Evolutionary conservation across 2,797 vertebrate genomes (phyloP).

Genomic region (Mus caroli): DNA sequence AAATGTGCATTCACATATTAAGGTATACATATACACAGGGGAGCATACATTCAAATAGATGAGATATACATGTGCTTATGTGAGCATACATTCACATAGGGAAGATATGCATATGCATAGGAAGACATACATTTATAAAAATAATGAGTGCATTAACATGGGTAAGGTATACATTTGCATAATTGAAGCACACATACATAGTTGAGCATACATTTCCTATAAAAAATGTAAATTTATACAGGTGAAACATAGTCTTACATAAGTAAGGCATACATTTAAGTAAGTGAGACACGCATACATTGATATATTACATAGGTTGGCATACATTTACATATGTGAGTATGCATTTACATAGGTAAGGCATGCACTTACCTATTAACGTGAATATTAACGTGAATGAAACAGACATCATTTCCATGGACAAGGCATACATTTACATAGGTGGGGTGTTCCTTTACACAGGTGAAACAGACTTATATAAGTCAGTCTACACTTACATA

Average conservation of each 20-base stretch:
- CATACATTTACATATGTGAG: background rate
- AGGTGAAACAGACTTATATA: background rate
- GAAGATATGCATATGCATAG: background rate
- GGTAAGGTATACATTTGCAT: background rate
- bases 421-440: background rate
- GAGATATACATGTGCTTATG: background rate
- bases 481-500: background rate
- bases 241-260: background rate
- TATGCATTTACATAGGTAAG: background rate
- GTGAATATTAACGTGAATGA: background rate
- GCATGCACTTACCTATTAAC: background rate
- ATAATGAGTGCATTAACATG: background rate
- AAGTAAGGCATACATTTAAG: background rate
- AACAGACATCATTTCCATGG: background rate
- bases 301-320: background rate
- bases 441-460: background rate
- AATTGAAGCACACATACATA: background rate
- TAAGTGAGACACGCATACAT: background rate
- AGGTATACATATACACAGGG: background rate
- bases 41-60: background rate
- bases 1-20: background rate
- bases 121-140: background rate
- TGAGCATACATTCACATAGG: background rate
- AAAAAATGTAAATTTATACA: background rate
- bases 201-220: background rate